Conservation (phyloP, 2,113 vertebrate genomes). For the Oxyruncus cristatus region DNA sequence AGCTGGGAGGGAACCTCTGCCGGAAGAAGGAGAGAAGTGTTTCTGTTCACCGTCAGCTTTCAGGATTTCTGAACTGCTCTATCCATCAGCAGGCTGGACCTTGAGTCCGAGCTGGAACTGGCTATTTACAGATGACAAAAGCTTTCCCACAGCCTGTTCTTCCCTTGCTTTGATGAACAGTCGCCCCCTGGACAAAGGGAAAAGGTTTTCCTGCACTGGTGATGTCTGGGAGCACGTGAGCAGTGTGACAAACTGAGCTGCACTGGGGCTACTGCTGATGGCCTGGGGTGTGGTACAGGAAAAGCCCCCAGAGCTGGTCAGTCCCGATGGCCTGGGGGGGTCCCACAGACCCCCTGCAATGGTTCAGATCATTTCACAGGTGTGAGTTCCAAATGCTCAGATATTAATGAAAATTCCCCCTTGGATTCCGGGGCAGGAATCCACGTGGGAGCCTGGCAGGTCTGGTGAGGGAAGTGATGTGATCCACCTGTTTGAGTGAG, state of each 20-base stretch:
- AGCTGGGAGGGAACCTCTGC: background rate
- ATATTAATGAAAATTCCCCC: conserved; percentile 13
- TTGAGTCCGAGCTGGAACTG: background rate
- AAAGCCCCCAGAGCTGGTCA: background rate
- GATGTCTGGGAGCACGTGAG: rapidly evolving
- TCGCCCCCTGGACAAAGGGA: too few relatives aligned
- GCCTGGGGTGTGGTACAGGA: rapidly evolving
- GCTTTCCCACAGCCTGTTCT: background rate
- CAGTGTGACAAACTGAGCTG: background rate
- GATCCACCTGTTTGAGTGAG: background rate
- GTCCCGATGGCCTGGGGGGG: background rate
- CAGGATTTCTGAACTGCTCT: background rate
- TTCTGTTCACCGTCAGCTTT: background rate
- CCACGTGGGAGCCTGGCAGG: background rate
- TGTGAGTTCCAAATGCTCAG: conserved; percentile 36
- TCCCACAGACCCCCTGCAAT: conserved; percentile 16
- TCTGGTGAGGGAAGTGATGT: background rate
- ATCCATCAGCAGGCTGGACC: background rate
- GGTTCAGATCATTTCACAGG: conserved; percentile 27
- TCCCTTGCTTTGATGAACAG: background rate
- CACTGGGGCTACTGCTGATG: background rate
- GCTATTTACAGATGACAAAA: background rate
- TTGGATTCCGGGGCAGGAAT: conserved; percentile 17
- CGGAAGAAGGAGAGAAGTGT: background rate
- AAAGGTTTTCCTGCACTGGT: background rate